phyloP scores from a whole-genome alignment of 1,140 invertebrate genomes.

The Drosophila pallidifrons region DNA sequence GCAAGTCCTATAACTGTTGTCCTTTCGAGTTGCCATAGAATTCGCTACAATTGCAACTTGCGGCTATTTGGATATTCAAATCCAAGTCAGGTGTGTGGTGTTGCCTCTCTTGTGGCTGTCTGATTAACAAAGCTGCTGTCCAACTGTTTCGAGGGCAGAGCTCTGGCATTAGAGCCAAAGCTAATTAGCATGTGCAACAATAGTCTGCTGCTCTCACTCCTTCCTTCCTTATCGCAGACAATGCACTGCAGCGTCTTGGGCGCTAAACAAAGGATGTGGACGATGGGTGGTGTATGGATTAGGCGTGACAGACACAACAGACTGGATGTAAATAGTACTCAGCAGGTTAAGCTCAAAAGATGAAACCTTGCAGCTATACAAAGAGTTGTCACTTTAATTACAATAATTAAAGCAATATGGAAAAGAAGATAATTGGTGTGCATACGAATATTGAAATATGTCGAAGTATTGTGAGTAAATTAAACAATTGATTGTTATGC shows the following conservation, averaged over 20 bases:
- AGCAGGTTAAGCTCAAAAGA: slow-evolving; percentile 5
- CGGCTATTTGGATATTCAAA: slow-evolving; percentile 12
- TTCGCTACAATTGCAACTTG: slow-evolving; percentile 10
- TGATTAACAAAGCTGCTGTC: slow-evolving; percentile 37
- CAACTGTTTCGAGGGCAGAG: slow-evolving; percentile 1
- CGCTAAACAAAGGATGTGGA: slow-evolving; percentile 20
- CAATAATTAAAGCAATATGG: background rate
- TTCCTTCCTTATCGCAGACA: background rate
- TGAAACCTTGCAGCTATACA: background rate
- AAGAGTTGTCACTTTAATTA: background rate
- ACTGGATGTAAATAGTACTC: slow-evolving; percentile 1
- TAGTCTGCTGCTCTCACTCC: background rate
- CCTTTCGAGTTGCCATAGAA: background rate
- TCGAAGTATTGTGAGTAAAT: slow-evolving; percentile 46
- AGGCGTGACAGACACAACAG: background rate
- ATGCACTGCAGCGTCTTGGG: slow-evolving; percentile 13
- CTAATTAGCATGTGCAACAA: slow-evolving; percentile 42
- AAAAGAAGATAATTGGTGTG: background rate
- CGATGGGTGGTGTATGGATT: background rate
- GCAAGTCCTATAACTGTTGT: background rate
- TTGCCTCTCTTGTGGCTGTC: slow-evolving; percentile 9
- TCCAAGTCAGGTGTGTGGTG: background rate
- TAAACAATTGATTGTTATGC: slow-evolving; percentile 70
- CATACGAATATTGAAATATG: no score
- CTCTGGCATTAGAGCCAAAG: slow-evolving; percentile 10